Conservation (phyloP, 1,140 invertebrate genomes). For the Eumeta japonica region DNA sequence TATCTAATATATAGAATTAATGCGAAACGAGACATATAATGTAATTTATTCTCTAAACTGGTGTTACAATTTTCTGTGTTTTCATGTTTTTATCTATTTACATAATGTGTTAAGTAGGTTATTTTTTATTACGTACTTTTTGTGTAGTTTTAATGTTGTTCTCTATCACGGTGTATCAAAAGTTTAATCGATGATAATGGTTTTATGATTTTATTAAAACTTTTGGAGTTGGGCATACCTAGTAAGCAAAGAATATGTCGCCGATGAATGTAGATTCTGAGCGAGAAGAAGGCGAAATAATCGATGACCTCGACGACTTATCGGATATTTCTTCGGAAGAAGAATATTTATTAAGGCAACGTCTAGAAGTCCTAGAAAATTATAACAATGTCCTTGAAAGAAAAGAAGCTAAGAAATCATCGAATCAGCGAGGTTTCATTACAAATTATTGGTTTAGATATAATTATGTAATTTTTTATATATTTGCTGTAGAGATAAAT, state of each 20-base stretch:
- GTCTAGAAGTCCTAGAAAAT: conserved; percentile 41
- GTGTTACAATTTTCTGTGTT: too few relatives aligned
- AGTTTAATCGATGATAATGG: too few relatives aligned
- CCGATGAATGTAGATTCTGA: conserved; percentile 32
- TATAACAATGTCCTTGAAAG: conserved; percentile 48
- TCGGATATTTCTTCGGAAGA: conserved; percentile 50
- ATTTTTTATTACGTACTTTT: too few relatives aligned
- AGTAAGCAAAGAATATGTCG: conserved; percentile 9
- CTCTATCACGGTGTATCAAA: too few relatives aligned
- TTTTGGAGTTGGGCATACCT: not conserved
- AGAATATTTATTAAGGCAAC: conserved; percentile 41
- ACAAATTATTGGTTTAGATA: too few relatives aligned
- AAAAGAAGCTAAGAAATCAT: conserved; percentile 36
- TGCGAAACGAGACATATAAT: too few relatives aligned
- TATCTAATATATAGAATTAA: too few relatives aligned
- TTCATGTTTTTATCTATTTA: too few relatives aligned
- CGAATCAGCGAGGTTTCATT: conserved; percentile 25
- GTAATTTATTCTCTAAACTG: too few relatives aligned
- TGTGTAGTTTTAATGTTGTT: too few relatives aligned
- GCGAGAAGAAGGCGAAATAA: conserved; percentile 49
- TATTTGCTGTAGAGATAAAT: not conserved
- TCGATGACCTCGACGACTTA: conserved; percentile 37
- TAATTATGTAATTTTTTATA: not conserved
- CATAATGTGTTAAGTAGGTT: too few relatives aligned
- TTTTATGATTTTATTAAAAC: not conserved